Evolutionary conservation across 2,797 vertebrate species (phyloP), one percentile per base, ranked within the genome.

Genomic region (Lagodon rhomboides): DNA sequence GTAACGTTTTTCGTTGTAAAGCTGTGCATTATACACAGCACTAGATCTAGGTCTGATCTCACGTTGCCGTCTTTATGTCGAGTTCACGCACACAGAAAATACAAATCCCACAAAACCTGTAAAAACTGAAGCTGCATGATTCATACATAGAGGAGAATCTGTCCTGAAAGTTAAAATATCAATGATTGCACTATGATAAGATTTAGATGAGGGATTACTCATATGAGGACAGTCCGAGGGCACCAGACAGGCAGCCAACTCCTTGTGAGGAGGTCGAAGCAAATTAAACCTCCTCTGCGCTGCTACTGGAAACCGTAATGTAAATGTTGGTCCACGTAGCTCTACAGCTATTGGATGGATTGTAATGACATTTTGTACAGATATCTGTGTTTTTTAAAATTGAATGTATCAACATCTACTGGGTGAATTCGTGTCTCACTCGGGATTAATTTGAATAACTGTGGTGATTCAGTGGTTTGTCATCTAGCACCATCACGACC

Each of bases 201-300:
- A 85, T 80, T 78, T 74, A 41, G 43, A 85, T 68, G 59, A 50
- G 25, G 66, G 75, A 87, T 84, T 82, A 63, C 62, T 47, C 47
- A 67, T 61, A 34, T 53, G 22, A 34, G 46, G 50, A 47, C 65
- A 55, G 38, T 38, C 38, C 1, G 38, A 38, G 10, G 38, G 38
- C 38, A 38, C 38, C 10, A 3, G 38, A 38, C 38, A 38, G 38
- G 38, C 38, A 11, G 38, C 10, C 38, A 38, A 38, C 10, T 38
- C 38, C 38, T 11, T 38, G 38, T 38, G 38, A 38, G 9, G 38
- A 38, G 38, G 38, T 38, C 10, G 9, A 11, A 38, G 38, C 38
- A 38, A 38, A 38, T 38, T 38, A 38, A 38, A 38, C 38, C 38
- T 38, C 38, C 38, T 38, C 38, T 38, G 38, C 10, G 10, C 38